These are phyloP conservation scores for Euborellia annulipes DNA, from an alignment of 1,140 invertebrate species.

Conservation along the genomic window DNA sequence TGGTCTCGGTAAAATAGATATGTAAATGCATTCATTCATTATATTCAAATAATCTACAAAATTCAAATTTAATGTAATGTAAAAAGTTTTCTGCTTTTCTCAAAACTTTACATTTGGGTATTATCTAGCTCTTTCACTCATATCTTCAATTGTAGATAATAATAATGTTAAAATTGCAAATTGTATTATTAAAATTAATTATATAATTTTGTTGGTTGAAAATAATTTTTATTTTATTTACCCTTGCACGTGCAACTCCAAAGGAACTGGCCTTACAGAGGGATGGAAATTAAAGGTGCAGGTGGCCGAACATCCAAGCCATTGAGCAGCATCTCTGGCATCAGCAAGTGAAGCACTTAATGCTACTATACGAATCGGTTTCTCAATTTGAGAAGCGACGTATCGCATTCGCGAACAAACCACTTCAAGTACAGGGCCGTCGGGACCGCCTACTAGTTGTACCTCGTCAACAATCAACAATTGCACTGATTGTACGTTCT, in stretches of 20 bases:
- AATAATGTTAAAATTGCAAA: neutral
- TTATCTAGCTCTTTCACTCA: no score
- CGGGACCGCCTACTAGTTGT: constrained; percentile 77
- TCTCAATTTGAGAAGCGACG: constrained; percentile 90
- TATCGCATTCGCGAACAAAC: constrained; percentile 96
- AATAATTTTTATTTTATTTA: constrained; percentile 3
- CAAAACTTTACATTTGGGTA: no score
- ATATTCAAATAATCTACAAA: no score
- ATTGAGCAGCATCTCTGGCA: constrained; percentile 88
- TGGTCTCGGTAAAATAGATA: no score
- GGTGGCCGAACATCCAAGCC: constrained; percentile 87
- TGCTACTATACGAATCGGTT: constrained; percentile 88
- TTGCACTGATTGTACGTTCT: constrained; percentile 94
- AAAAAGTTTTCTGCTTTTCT: no score
- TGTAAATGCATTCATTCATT: no score
- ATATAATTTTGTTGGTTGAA: neutral
- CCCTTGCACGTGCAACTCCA: constrained; percentile 84
- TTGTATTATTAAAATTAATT: no score
- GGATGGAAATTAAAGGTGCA: constrained; percentile 98
- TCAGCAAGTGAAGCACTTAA: constrained; percentile 88
- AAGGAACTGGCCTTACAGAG: constrained; percentile 82
- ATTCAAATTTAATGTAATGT: no score
- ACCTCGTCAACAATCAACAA: constrained; percentile 96
- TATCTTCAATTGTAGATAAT: no score
- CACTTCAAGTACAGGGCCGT: constrained; percentile 89